Base-by-base conservation (phyloP, 2,888 invertebrate genomes). In the Metalampra italica region DNA sequence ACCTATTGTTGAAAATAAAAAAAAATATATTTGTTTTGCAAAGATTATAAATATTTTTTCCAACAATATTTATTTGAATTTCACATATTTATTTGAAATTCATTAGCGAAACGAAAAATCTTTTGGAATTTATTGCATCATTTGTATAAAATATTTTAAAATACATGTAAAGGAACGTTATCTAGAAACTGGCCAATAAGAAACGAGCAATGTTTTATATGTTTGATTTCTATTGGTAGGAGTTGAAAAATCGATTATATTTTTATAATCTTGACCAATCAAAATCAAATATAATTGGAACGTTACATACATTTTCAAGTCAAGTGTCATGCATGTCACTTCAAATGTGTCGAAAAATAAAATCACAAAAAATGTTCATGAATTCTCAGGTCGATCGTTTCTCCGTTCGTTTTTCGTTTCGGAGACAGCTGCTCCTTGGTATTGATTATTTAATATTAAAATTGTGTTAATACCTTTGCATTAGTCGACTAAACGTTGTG, bases 191-290 rank as follows among this genome's bases (percentile, higher is more conserved):
- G 40, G 53, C 78, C 77, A 80, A 81, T 81, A 57, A 64, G 46
- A 64, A 51, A 46, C 11, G 47, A 55, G 57, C 47, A 54, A 55
- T 45, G 62, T 56, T 67, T 74, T 83, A 85, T 81, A 83, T 85
- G 86, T 82, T 68, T 59, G 47, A 56, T 51, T 62, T 13, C 53
- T 40, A 84, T 87, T 87, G 86, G 86, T 57, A 37, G 3, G 57
- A 38, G 37, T 0, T 0, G 1, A 13, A 42, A 46, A 58, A 64
- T 71, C 69, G 59, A 71, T 73, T 55, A 9, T 15, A 22, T 9
- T 36, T 39, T 3, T n/a, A 0, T 0, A 0, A 0, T 53, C 45
- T 55, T 34, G 12, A 46, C 82, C 82, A 82, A 83, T 79, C 54
- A 55, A 22, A 55, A n/a, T n/a, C n/a, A n/a, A n/a, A n/a, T n/a